A percentile compares a stretch with the other conserved stretches of the same genome.
These are phyloP conservation scores for Jaculus jaculus DNA, from an alignment of 2,113 vertebrate genomes.

Conservation along the genomic window DNA sequence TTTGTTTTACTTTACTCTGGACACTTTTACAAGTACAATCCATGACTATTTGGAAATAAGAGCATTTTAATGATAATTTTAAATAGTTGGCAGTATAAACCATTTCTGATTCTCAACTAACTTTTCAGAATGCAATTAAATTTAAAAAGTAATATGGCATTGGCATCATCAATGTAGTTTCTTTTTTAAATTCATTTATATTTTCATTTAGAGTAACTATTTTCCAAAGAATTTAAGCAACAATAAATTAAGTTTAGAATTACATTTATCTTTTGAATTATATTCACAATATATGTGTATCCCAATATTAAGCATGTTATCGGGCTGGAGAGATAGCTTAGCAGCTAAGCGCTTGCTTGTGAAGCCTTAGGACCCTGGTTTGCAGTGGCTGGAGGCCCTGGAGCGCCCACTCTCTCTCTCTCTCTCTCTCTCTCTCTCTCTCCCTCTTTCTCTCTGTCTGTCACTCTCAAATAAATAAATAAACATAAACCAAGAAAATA, in stretches of 20 bases:
- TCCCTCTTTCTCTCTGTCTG: too few relatives aligned
- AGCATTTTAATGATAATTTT: conserved; percentile 79
- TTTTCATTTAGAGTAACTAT: conserved; percentile 18
- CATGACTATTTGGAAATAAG: conserved; percentile 15
- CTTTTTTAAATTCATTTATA: conserved; percentile 18
- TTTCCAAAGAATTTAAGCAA: conserved; percentile 10
- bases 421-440: too few relatives aligned
- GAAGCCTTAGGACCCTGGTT: too few relatives aligned
- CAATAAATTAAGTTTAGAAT: not conserved
- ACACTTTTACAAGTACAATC: not conserved
- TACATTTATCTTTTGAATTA: not conserved
- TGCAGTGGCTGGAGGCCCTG: too few relatives aligned
- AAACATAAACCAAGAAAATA: too few relatives aligned
- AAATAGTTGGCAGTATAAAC: conserved; percentile 79
- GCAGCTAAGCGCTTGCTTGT: too few relatives aligned
- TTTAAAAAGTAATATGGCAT: conserved; percentile 66
- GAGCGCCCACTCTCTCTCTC: too few relatives aligned
- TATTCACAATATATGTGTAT: not conserved
- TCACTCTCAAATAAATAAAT: too few relatives aligned
- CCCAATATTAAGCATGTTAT: not conserved
- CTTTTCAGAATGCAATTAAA: conserved; percentile 77
- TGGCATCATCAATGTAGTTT: conserved; percentile 34
- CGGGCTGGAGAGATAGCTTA: too few relatives aligned
- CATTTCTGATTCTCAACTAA: conserved; percentile 69
- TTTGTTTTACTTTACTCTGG: conserved; percentile 32